Evolutionary conservation across 2,888 invertebrate species (phyloP).

Genomic region (Philopedon plagiatum): DNA sequence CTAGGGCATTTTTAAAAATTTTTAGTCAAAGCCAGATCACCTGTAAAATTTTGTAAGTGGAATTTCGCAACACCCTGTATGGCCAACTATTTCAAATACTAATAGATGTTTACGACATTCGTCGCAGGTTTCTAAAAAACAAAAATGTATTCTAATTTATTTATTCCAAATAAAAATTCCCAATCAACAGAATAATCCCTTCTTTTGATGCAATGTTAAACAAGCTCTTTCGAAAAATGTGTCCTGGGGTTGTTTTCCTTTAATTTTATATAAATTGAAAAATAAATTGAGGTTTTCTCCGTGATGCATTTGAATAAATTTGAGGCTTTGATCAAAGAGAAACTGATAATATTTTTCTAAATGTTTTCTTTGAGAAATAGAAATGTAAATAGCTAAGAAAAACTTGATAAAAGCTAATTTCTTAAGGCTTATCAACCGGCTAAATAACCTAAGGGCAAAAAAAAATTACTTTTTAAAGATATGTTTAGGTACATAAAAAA

Average conservation of each 20-base stretch:
- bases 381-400: not conserved
- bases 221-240: constrained; percentile 23
- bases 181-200: constrained; percentile 16
- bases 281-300: constrained; percentile 36
- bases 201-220: constrained; percentile 27
- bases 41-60: too few species aligned
- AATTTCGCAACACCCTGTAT: too few species aligned
- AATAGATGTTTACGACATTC: too few species aligned
- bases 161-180: not conserved
- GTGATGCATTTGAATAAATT: constrained; percentile 21
- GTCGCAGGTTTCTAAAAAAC: not conserved
- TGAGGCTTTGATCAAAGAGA: constrained; percentile 26
- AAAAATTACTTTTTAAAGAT: too few species aligned
- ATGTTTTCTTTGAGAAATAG: constrained; percentile 19
- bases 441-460: too few species aligned
- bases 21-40: too few species aligned
- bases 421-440: too few species aligned
- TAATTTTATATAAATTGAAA: constrained; percentile 47
- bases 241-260: constrained; percentile 41
- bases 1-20: too few species aligned
- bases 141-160: not conserved
- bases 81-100: not conserved
- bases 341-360: constrained; percentile 13
- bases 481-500: too few species aligned
- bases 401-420: too few species aligned